Percentiles rank a stretch among this genome's conserved stretches.
Evolutionary conservation across 2,113 vertebrate species (phyloP).

Genomic region (zebrafish (Danio rerio)): GRCz12tu NC_133176.1:55148501-55149000

Average conservation of each 20-base stretch:
- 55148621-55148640: background rate
- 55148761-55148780: slow-evolving; percentile 68
- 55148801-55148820: too few relatives aligned
- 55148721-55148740: slow-evolving; percentile 82
- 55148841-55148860: slow-evolving; percentile 1
- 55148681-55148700: slow-evolving; percentile 73
- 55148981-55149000: too few relatives aligned
- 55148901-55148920: too few relatives aligned
- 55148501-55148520: background rate
- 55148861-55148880: background rate
- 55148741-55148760: slow-evolving; percentile 81
- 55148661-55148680: slow-evolving; percentile 70
- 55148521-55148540: background rate
- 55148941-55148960: too few relatives aligned
- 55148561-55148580: slow-evolving; percentile 65
- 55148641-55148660: background rate
- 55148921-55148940: too few relatives aligned
- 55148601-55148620: slow-evolving; percentile 69
- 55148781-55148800: slow-evolving; percentile 50
- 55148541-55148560: background rate
- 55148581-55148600: slow-evolving; percentile 84
- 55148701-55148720: slow-evolving; percentile 48
- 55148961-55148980: too few relatives aligned
- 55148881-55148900: too few relatives aligned
- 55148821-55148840: background rate